Evolutionary conservation across 2,797 vertebrate genomes (phyloP), one percentile per base, ranked within the genome.

Genomic region (Artibeus lituratus): DNA sequence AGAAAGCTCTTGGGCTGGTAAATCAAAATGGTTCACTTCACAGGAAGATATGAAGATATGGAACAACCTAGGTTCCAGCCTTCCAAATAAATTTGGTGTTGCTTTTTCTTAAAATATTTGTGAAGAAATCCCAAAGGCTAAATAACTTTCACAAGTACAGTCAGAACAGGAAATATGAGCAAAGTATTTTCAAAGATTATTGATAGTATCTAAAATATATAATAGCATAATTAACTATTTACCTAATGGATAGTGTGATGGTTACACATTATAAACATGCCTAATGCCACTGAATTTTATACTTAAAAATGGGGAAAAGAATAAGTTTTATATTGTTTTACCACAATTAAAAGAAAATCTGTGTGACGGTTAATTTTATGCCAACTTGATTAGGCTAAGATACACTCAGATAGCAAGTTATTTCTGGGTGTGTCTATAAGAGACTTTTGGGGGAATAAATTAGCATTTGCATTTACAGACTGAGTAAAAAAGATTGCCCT

Each of bases 1-100:
- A 98, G 96, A 98, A 98, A 98, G 86, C 95, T 98, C 90, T 97
- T 97, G 96, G 96, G 92, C 90, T 98, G 97, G 94, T 98, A 98
- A 98, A 98, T 98, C 96, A 97, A 98, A 98, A 97, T 94, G 55
- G 86, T 97, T 97, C 94, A 96, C 95, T 96, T 98, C 24, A 91
- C 5, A 91, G 18, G 18, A 70, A 88, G 19, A 55, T 86, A 47
- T n/a, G 32, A 53, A 83, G 9, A 69, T 42, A 44, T 44, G 12
- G 10, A 70, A 89, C 1, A 59, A 35, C 18, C 7, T 85, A 51
- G 2, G 21, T 87, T 95, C 3, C 49, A 86, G 35, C 22, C 26
- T 92, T 77, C 14, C 77, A 88, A 82, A 83, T 74, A 37, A 80
- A 93, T 89, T 85, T 55, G 3, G 4, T 70, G 3, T 16, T 65